Base-by-base conservation (phyloP, 1,140 invertebrate genomes). In the Stenopsyche tienmushanensis region DNA sequence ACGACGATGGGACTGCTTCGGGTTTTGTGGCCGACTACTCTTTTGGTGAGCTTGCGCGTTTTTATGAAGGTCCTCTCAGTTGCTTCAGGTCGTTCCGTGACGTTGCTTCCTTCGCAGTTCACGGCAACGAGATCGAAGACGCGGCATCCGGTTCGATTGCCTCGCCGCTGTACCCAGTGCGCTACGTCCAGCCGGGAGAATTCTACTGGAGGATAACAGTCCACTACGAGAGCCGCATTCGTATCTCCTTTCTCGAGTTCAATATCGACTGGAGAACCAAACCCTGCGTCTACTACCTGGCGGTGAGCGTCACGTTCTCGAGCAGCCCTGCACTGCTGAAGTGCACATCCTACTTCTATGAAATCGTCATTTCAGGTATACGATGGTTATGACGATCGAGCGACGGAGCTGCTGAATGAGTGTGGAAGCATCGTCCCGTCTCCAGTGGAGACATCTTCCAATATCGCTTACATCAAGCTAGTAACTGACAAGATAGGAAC, bases 1-100 rank as follows among this genome's bases (percentile, higher is more conserved):
- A 90, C 72, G 78, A 80, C 15, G 78, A 83, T 29, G 80, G 80
- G 1, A 85, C 85, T 3, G 86, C 80, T 1, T 77, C 78, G 69
- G 94, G 95, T 52, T 97, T 98, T 75, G 71, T 86, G 15, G 88
- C 86, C 1, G 83, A 88, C 64, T 97, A 90, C 73, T 82, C 76
- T 55, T 81, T 91, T 69, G 73, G 88, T 90, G 76, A 79, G 77
- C n/a, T n/a, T 90, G 76, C 79, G 77, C 72, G 29, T 65, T 29
- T 7, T 7, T 7, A 34, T 34, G 5, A 7, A 34, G 13, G 13
- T 5, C 13, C 13, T 34, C 5, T 34, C 29, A 5, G 29, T 7
- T 34, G 13, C 29, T 7, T 34, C n/a, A n/a, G n/a, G n/a, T n/a
- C n/a, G 29, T 34, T 34, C 13, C 5, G 13, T 13, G 13, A 34